Base-by-base conservation (phyloP, 2,797 vertebrate genomes). In the Petrocephalus schoutedeni region DNA sequence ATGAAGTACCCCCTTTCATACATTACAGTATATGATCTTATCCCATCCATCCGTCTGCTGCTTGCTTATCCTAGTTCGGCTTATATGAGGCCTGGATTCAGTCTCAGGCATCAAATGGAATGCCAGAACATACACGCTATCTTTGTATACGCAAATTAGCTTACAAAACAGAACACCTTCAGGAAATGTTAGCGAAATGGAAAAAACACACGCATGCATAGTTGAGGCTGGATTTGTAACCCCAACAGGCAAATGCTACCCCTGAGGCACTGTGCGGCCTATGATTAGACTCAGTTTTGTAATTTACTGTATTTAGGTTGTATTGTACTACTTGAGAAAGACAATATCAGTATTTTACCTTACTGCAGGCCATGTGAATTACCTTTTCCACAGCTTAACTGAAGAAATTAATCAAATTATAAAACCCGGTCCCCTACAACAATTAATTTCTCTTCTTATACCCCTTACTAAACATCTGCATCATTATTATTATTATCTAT, bases 341-440 rank as follows among this genome's bases (percentile, higher is more conserved):
- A 53, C 64, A 61, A 57, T 89, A 87, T 88, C 61, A 88, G 74
- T 36, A 36, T 86, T 56, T 59, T 86, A 86, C 85, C 77, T 57
- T 59, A 56, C 85, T 57, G 85, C 85, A 86, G 53, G 53, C 57
- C 85, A 86, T 53, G 85, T 86, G 54, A 71, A 71, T 71, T 36
- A 71, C 64, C 64, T 16, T 71, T 71, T 28, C 32, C 64, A 67
- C 64, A 64, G 61, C 61, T 64, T 64, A 28, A 64, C 23, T 32
- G 64, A 71, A 71, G 64, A 71, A 71, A 71, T 71, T 36, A 16
- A 71, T 71, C 64, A 71, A 71, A 71, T 16, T 71, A 36, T 71
- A 71, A 36, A 36, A 32, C 64, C 28, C 16, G 28, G 28, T 71
- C 28, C 61, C 61, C 61, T 32, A 32, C 61, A 67, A 67, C 61